Base-by-base conservation (phyloP, 1,140 invertebrate species). In the Drosophila neocordata region DNA sequence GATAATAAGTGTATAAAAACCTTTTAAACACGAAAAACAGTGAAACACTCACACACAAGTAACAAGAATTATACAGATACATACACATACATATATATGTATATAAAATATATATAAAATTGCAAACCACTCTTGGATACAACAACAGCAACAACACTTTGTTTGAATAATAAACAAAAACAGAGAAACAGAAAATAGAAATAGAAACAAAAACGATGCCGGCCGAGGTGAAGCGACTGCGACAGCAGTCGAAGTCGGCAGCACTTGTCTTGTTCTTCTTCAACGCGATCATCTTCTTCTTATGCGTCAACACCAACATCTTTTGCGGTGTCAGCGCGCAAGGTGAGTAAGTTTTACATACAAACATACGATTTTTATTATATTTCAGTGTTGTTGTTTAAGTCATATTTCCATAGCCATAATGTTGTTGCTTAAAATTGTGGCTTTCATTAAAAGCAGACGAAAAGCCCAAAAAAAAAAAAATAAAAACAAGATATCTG, bases 261-360 rank as follows among this genome's bases (percentile, higher is more conserved):
- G 34, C 58, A 15, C 18, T 65, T 51, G 53, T 73, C 52, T 66
- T 73, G 31, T 55, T 66, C 61, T 18, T 69, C 27, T 44, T 65
- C 62, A 61, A 58, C 73, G 53, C 73, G 77, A 71, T 77, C 73
- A 77, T 70, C 83, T 55, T 67, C 75, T 70, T 68, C 65, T 75
- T 65, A 65, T 82, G 65, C 51, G 64, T 73, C 69, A 69, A 65
- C 41, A 15, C 13, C 41, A 48, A 48, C 41, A 48, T 48, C 79
- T 60, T 69, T 78, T 62, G 67, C 44, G 15, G 27, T 5, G 79
- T 71, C 79, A 81, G 62, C 69, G 79, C 82, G 88, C 82, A 87
- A 87, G 82, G 82, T 87, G 79, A 87, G 82, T 87, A 84, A 79
- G 82, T 88, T 87, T 87, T 83, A 87, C 82, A 87, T 87, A 31